A percentile compares a stretch with the other conserved stretches of the same genome.
phyloP scores from a whole-genome alignment of 2,797 vertebrate species.

The Atherinosoma microstoma region DNA sequence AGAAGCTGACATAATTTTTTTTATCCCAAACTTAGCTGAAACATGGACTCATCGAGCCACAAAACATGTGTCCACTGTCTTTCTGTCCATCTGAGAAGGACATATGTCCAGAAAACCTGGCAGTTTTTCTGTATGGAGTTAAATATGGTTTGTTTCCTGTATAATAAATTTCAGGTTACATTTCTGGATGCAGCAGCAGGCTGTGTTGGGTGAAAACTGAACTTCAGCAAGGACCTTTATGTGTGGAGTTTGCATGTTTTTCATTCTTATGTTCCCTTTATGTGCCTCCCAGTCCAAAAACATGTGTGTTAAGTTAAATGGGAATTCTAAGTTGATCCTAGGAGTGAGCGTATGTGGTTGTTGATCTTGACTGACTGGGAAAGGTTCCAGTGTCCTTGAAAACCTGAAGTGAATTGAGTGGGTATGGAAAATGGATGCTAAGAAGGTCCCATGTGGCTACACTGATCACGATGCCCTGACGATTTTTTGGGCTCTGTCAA shows the following conservation, averaged over 20 bases:
- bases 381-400: too few species aligned
- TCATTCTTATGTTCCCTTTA: neutral
- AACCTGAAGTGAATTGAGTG: too few species aligned
- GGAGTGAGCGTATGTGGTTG: neutral
- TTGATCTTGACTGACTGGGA: neutral
- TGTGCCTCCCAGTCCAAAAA: neutral
- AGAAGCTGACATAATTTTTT: neutral
- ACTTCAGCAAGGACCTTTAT: neutral
- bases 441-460: neutral
- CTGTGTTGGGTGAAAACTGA: neutral
- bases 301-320: neutral
- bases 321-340: neutral
- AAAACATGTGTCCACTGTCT: neutral
- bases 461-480: neutral
- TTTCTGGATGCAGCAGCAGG: neutral
- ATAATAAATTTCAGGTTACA: neutral
- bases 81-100: neutral
- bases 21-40: neutral
- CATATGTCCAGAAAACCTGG: neutral
- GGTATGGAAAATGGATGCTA: neutral
- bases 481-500: neutral
- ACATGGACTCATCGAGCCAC: neutral
- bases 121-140: neutral
- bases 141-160: neutral
- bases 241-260: neutral